Evolutionary conservation across 1,140 invertebrate genomes (phyloP), one percentile per base, ranked within the genome.

Genomic region (Apolygus lucorum): DNA sequence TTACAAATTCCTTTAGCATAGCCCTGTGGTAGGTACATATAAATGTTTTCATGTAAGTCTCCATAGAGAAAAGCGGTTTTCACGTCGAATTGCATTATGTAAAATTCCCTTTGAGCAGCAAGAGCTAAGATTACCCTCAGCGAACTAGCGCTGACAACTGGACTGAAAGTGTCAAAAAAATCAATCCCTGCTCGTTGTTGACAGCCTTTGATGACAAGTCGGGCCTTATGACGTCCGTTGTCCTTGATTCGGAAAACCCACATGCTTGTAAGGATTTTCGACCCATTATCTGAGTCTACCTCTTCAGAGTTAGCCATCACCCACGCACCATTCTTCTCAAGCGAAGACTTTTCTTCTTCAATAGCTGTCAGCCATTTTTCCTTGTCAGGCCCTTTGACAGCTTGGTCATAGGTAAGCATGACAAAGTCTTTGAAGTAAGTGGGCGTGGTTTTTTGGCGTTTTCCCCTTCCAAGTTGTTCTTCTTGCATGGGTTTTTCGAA

Each of bases 71-170:
- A 70, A 14, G 70, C 68, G 14, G 27, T 71, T 72, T 77, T 79
- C 1, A 82, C 75, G 75, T 82, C 79, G 66, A 82, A 78, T 66
- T 81, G 78, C 34, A 70, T 42, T 17, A 82, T 72, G 17, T 76
- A 25, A 27, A 76, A 72, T 49, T 78, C 73, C 66, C 79, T 52
- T 68, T 74, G 59, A 4, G 76, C 76, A 63, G 78, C 74, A 68
- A 81, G 74, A 63, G 74, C 72, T 14, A 82, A 66, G n/a, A 82
- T n/a, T 49, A 77, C 68, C 73, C 82, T 73, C 59, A 83, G 74
- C 25, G 79, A 74, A 28, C 76, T 76, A 69, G 74, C 76, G 63
- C 75, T 72, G 0, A 73, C 74, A 11, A 82, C 79, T 28, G 78
- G 75, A 22, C 77, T 59, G 68, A 73, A 80, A 64, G 76, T 78